Evolutionary conservation across 2,113 vertebrate species (phyloP), one percentile per base, ranked within the genome.

Genomic region (Mustelus asterias): DNA sequence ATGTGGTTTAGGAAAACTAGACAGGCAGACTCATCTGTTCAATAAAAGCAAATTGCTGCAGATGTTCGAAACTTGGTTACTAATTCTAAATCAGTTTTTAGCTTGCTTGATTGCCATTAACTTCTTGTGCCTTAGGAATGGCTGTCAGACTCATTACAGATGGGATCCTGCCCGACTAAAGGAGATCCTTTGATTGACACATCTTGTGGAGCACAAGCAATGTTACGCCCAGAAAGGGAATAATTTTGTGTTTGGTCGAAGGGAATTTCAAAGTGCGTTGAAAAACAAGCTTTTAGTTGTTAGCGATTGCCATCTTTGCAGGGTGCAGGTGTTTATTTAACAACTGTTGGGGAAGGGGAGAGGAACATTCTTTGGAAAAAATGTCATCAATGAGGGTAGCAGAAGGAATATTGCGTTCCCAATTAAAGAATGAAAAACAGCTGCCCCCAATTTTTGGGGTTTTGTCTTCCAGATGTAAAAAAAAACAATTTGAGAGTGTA

Each of bases 361-460:
- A 90, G 88, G 29, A 90, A 90, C 88, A 58, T 90, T 90, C 54
- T 48, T 29, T 60, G 88, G 88, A 60, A 90, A 90, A 4, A 60
- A 33, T 60, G 60, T 60, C 88, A 90, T 60, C 29, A 90, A 33
- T 60, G 48, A 90, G 29, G 37, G 54, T 60, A 90, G 48, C 88
- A 90, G 88, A 90, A 90, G 88, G 88, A 90, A 90, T 90, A 90
- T 90, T 90, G 58, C 11, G 14, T 90, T 90, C 88, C 58, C 88
- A 90, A 90, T 90, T 90, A 90, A 90, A 90, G 60, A 60, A 90
- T 89, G 54, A 60, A 26, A 54, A 90, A 90, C 88, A 90, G 88
- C 88, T 90, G 88, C 88, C 88, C 54, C 88, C 48, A 22, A 41
- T 83, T 41, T 41, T 41, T 33, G 26, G 54, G 11, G 54, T 26